Evolutionary conservation across 2,888 invertebrate species (phyloP).

Genomic region (Onthophagus sagittarius): DNA sequence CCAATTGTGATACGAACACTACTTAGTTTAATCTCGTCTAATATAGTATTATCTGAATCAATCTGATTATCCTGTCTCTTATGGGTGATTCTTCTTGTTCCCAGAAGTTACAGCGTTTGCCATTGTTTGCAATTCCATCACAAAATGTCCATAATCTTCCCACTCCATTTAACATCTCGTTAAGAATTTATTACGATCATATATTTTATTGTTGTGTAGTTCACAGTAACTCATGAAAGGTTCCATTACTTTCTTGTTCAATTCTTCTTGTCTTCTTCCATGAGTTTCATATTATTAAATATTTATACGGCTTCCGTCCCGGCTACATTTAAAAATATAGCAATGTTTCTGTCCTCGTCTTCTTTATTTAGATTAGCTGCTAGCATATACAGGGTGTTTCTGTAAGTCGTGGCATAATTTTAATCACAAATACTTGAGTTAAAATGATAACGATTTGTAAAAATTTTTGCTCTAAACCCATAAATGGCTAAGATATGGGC

Average conservation of each 20-base stretch:
- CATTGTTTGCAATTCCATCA: too few species aligned
- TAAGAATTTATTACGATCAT: constrained; percentile 2
- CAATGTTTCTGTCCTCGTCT: background rate
- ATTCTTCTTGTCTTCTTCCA: background rate
- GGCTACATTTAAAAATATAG: background rate
- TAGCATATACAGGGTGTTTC: too few species aligned
- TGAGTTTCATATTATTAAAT: background rate
- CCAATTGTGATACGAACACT: background rate
- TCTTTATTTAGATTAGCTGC: background rate
- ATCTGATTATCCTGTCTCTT: background rate
- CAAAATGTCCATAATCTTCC: too few species aligned
- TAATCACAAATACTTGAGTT: too few species aligned
- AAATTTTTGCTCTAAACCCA: too few species aligned
- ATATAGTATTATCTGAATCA: background rate
- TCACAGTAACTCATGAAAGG: background rate
- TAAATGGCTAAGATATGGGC: too few species aligned
- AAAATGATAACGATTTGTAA: too few species aligned
- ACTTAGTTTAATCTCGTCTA: background rate
- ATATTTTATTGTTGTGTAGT: background rate
- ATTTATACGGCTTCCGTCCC: background rate
- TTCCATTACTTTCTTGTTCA: too few species aligned
- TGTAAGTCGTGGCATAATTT: too few species aligned
- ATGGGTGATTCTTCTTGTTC: background rate
- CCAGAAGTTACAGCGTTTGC: background rate
- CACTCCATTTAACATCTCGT: background rate